Conservation (phyloP, 2,797 vertebrate genomes). For the Florisuga fusca region DNA sequence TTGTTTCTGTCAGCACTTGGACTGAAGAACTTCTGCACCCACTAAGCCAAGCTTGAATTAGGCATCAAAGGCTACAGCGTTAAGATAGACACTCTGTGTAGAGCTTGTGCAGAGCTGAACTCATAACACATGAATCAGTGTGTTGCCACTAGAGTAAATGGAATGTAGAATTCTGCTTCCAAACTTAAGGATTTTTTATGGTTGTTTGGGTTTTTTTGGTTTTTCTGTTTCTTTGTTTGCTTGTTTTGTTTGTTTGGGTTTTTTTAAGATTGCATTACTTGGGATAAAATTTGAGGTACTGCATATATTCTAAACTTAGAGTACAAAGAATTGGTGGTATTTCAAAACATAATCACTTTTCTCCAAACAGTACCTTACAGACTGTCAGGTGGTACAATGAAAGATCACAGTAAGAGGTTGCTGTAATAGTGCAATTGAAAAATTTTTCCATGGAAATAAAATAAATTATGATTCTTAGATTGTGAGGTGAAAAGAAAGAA, state of each 20-base stretch:
- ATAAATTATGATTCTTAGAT: neutral
- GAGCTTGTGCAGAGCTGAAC: neutral
- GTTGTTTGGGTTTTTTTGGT: too few relatives aligned
- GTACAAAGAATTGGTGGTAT: conserved; percentile 6
- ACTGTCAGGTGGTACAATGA: neutral
- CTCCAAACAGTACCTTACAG: neutral
- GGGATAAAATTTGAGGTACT: neutral
- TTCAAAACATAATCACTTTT: neutral
- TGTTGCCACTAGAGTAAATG: neutral
- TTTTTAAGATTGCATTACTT: neutral
- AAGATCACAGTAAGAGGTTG: neutral
- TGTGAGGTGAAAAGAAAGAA: neutral
- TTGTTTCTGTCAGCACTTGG: neutral
- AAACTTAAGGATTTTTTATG: neutral
- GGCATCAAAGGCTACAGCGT: neutral
- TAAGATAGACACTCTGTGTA: neutral
- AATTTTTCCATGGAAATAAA: neutral
- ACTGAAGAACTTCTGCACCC: neutral
- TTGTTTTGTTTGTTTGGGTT: neutral
- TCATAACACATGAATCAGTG: neutral
- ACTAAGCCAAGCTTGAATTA: neutral
- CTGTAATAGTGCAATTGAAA: neutral
- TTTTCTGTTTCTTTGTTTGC: too few relatives aligned
- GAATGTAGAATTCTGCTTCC: neutral
- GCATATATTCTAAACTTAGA: neutral